A percentile compares a stretch with the other conserved stretches of the same genome.
These are phyloP conservation scores for Acomys russatus DNA, from an alignment of 2,797 vertebrate genomes.

Conservation along the genomic window DNA sequence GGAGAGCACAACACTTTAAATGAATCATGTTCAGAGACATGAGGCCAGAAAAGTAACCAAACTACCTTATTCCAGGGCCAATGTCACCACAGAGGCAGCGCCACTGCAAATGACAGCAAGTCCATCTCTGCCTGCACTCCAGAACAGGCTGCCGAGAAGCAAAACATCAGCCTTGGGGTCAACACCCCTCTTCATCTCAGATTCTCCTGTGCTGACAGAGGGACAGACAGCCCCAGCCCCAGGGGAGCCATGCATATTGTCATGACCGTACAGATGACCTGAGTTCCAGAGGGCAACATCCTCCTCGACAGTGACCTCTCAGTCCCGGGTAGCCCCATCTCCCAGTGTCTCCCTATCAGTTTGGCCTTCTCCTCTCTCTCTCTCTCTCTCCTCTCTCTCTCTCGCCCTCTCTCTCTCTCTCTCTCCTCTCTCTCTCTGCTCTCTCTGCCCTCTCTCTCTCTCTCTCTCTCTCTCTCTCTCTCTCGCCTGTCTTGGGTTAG, in stretches of 20 bases:
- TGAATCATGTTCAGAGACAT: constrained; percentile 79
- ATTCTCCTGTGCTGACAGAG: background rate
- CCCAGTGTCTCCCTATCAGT: background rate
- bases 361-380: background rate
- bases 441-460: no score
- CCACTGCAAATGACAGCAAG: constrained; percentile 61
- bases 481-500: background rate
- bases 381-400: no score
- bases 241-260: background rate
- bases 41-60: constrained; percentile 56
- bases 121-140: constrained; percentile 43
- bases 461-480: no score
- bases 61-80: background rate
- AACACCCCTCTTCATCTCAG: constrained; percentile 28
- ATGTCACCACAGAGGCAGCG: background rate
- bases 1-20: constrained; percentile 79
- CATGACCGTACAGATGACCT: constrained; percentile 33
- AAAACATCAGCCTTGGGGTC: constrained; percentile 20
- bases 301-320: background rate
- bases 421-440: no score
- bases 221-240: constrained; percentile 17
- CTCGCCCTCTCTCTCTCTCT: no score
- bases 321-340: background rate
- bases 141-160: constrained; percentile 71
- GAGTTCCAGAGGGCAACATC: background rate